These are phyloP conservation scores for Thamnophis sirtalis DNA, from an alignment of 2,113 vertebrate species.

Conservation along the genomic window DNA sequence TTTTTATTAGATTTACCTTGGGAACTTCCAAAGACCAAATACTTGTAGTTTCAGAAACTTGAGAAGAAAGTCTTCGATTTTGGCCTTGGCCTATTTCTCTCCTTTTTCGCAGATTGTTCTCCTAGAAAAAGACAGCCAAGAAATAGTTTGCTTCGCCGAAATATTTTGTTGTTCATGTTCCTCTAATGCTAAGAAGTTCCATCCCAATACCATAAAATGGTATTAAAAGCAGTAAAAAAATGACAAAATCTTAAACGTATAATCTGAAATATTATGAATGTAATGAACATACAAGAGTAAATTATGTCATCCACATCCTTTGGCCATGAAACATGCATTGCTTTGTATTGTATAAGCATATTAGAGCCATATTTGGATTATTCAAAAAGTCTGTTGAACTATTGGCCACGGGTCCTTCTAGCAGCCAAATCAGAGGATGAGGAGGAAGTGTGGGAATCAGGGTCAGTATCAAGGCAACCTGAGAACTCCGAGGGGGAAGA, in stretches of 20 bases:
- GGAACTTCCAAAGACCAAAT: background rate
- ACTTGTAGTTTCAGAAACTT: slow-evolving; percentile 22
- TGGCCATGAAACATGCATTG: background rate
- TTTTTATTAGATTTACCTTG: slow-evolving; percentile 40
- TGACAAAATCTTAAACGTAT: background rate
- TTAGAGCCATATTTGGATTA: background rate
- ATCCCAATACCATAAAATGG: background rate
- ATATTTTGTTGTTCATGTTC: background rate
- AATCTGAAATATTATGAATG: background rate
- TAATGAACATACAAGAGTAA: background rate
- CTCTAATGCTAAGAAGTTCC: background rate
- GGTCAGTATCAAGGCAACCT: too few relatives aligned
- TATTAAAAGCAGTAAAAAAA: background rate
- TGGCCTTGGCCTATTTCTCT: background rate
- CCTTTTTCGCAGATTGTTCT: slow-evolving; percentile 11
- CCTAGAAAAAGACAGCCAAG: slow-evolving; percentile 23
- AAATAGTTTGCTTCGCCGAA: background rate
- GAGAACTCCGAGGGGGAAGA: too few relatives aligned
- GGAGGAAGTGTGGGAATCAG: too few relatives aligned
- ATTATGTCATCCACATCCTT: background rate
- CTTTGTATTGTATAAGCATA: background rate
- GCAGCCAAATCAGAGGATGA: too few relatives aligned
- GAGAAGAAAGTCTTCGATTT: slow-evolving; percentile 19
- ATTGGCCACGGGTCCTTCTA: too few relatives aligned
- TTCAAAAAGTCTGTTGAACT: background rate